Evolutionary conservation across 2,113 vertebrate genomes (phyloP).

Genomic region (Clarias macrocephalus): DNA sequence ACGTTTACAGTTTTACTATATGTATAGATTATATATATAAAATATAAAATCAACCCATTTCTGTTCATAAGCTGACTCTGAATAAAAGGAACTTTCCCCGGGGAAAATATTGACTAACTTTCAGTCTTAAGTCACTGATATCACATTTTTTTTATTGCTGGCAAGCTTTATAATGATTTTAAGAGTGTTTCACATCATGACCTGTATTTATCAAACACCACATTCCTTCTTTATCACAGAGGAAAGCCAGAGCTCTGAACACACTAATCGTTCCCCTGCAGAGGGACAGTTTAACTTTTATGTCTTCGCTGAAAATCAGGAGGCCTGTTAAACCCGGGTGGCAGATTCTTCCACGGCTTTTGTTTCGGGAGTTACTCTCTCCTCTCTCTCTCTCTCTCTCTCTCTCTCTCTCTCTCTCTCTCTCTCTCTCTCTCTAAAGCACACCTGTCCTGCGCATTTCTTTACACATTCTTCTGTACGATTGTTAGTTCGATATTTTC

Average conservation of each 20-base stretch:
- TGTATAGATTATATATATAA: neutral
- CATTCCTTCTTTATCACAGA: constrained; percentile 18
- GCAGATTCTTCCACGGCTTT: constrained; percentile 37
- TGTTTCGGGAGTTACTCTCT: constrained; percentile 21
- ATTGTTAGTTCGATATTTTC: neutral
- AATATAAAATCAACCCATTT: neutral
- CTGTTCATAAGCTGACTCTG: neutral
- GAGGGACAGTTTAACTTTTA: constrained; percentile 29
- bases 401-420: neutral
- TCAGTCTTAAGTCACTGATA: neutral
- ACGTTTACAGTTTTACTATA: no score
- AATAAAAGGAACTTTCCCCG: neutral
- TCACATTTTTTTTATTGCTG: neutral
- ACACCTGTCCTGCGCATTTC: constrained; percentile 37
- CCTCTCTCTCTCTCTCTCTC: constrained; percentile 1
- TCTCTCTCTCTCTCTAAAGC: constrained; percentile 5
- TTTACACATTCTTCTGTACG: neutral
- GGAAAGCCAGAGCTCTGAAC: neutral
- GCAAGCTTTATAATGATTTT: neutral
- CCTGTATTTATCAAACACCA: neutral
- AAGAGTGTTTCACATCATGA: neutral
- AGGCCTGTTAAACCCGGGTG: constrained; percentile 38
- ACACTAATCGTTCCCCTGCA: constrained; percentile 31
- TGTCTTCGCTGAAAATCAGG: constrained; percentile 38
- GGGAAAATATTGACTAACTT: neutral